Evolutionary conservation across 2,888 invertebrate species (phyloP), one percentile per base, ranked within the genome.

Genomic region (Altica lythri): DNA sequence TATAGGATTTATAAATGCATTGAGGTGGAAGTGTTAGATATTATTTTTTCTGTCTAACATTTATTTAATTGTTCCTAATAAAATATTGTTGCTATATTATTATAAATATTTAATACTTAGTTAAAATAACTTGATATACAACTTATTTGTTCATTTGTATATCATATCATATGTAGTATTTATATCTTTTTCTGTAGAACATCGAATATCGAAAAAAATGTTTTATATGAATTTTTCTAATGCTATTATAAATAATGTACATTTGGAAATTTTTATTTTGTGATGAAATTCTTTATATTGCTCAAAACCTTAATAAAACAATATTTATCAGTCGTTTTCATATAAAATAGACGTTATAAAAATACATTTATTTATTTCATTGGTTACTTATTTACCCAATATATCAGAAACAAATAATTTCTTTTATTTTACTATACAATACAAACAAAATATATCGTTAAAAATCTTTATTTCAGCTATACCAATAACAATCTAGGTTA

Each of bases 1-100:
- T 65, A 73, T 73, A 74, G 68, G 71, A 67, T 69, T 56, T 62
- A 61, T 55, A 64, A 58, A 59, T 57, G 59, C 56, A 59, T 52
- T 53, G 56, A 57, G 52, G 55, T 55, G 55, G 56, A 59, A 62
- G 53, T 42, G 53, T 59, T 60, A 53, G 42, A 59, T 57, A 49
- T 54, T 61, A 51, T 61, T 53, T 60, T 61, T 58, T 59, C 60
- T 62, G 63, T 62, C 62, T 64, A 66, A 66, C 60, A 62, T 60
- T n/a, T n/a, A 46, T 10, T 25, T 46, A 44, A 61, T 64, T 66
- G 65, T 67, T 67, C 66, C 66, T 68, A 66, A 61, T 60, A 53
- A 46, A 40, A 35, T 56, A 53, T 64, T 65, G 55, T 55, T 62
- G 61, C 56, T 59, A 55, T 59, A 51, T 44, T 55, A 60, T 37